phyloP scores from a whole-genome alignment of 1,140 invertebrate species.

The Cephus cinctus region DNA sequence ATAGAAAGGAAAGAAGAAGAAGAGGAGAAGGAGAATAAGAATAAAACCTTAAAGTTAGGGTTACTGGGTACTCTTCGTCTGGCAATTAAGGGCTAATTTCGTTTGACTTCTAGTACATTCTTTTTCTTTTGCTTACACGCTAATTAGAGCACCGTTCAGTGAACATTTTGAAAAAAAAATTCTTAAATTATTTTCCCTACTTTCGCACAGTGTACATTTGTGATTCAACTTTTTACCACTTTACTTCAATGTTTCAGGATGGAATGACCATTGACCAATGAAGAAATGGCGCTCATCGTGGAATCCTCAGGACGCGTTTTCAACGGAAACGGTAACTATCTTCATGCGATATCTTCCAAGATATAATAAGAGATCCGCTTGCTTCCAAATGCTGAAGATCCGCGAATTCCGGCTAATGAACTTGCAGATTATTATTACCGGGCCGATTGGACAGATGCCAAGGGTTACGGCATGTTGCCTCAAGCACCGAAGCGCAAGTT shows the following conservation, averaged over 20 bases:
- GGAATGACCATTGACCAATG: slow-evolving; percentile 13
- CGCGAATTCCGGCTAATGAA: slow-evolving; percentile 4
- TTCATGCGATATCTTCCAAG: not conserved
- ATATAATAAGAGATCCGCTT: not conserved
- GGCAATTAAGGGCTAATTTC: too few species aligned
- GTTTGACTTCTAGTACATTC: too few species aligned
- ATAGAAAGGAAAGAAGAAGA: not conserved
- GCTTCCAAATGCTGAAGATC: slow-evolving; percentile 15
- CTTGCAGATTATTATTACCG: slow-evolving; percentile 1
- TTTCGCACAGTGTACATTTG: not conserved
- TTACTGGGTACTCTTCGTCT: not conserved
- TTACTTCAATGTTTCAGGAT: slow-evolving; percentile 14
- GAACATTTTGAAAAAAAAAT: not conserved
- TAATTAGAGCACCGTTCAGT: not conserved
- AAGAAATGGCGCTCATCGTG: slow-evolving; percentile 35
- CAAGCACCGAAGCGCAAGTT: slow-evolving; percentile 1
- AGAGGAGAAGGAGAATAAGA: not conserved
- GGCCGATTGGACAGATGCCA: not conserved
- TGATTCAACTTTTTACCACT: not conserved
- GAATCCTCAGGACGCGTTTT: slow-evolving; percentile 40
- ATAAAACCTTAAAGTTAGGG: not conserved
- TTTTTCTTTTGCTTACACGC: not conserved
- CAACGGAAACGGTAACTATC: slow-evolving; percentile 41
- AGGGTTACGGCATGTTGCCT: slow-evolving; percentile 11
- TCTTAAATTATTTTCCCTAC: not conserved